A percentile compares a stretch with the other conserved stretches of the same genome.
phyloP scores from a whole-genome alignment of 2,888 invertebrate species.

The Cordilura impudica region DNA sequence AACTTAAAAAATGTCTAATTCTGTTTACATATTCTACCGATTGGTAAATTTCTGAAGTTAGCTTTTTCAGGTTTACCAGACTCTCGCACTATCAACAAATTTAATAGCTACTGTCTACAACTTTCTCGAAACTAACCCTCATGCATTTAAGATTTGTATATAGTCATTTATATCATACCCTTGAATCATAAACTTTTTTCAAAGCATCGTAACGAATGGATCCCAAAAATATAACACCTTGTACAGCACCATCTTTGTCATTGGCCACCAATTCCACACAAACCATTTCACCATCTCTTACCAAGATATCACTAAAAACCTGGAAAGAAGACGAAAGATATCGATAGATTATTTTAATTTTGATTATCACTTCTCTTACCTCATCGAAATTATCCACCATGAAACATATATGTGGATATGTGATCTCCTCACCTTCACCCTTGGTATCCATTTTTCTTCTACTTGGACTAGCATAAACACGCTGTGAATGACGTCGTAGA shows the following conservation, averaged over 20 bases:
- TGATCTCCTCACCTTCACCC: slow-evolving; percentile 98
- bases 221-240: slow-evolving; percentile 97
- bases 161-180: slow-evolving; percentile 80
- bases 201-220: slow-evolving; percentile 98
- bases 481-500: slow-evolving; percentile 92
- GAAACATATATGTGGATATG: slow-evolving; percentile 99
- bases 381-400: slow-evolving; percentile 99
- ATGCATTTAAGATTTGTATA: no score
- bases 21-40: no score
- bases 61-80: no score
- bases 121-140: no score
- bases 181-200: slow-evolving; percentile 96
- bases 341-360: no score
- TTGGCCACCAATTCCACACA: slow-evolving; percentile 98
- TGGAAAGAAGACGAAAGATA: slow-evolving; percentile 78
- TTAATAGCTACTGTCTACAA: no score
- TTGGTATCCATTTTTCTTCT: slow-evolving; percentile 98
- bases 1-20: no score
- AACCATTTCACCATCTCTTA: slow-evolving; percentile 98
- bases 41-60: no score
- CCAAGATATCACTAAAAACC: slow-evolving; percentile 98
- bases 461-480: slow-evolving; percentile 98
- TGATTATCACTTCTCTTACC: slow-evolving; percentile 78
- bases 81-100: no score
- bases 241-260: slow-evolving; percentile 90